These are phyloP conservation scores for Antitype chi DNA, from an alignment of 2,888 invertebrate species.

Conservation along the genomic window DNA sequence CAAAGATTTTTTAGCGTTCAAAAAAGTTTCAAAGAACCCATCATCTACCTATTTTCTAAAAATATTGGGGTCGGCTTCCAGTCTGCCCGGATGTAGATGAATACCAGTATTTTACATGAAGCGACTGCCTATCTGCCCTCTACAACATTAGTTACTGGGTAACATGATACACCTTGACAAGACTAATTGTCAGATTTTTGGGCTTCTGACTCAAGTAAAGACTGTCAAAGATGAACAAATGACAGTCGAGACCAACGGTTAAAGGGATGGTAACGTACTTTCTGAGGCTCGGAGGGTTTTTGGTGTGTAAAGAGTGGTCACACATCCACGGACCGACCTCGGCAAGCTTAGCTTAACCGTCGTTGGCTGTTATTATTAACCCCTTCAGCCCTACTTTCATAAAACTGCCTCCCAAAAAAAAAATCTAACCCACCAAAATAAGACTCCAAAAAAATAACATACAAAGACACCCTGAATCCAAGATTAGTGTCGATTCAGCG, in stretches of 20 bases:
- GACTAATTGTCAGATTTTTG: not conserved
- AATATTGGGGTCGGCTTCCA: not conserved
- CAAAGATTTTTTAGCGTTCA: too few species aligned
- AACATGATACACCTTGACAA: not conserved
- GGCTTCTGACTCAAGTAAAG: not conserved
- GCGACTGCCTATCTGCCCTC: not conserved
- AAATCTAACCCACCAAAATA: conserved; percentile 10
- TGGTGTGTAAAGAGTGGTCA: not conserved
- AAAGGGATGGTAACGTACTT: not conserved
- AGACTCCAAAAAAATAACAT: conserved; percentile 30
- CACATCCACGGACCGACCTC: not conserved
- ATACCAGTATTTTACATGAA: not conserved
- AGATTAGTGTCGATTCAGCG: conserved; percentile 61
- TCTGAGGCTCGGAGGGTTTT: too few species aligned
- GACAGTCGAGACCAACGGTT: not conserved
- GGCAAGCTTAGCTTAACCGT: not conserved
- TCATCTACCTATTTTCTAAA: too few species aligned
- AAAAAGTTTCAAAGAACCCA: not conserved
- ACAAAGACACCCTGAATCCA: conserved; percentile 55
- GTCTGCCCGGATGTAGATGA: not conserved
- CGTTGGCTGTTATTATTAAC: not conserved
- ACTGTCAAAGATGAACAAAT: not conserved
- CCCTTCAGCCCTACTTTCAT: not conserved
- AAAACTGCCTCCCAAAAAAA: not conserved
- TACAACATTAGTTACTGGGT: not conserved